Percentiles rank a stretch among this genome's conserved stretches.
Conservation (phyloP, 2,888 invertebrate species). For the Sialis fuliginosa region DNA sequence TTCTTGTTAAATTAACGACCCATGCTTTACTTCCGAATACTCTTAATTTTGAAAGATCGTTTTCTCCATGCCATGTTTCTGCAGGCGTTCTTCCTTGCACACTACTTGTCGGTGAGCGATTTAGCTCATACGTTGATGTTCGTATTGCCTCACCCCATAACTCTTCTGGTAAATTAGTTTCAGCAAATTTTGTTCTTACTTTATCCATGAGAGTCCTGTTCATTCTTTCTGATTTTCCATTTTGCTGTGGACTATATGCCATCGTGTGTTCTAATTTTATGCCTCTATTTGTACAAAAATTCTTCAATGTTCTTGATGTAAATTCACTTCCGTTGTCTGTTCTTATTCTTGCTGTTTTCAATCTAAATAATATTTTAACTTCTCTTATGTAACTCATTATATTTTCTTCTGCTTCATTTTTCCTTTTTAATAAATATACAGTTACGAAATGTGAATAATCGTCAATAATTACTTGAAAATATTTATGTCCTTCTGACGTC, state of each 20-base stretch:
- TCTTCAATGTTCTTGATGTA: conserved; percentile 6
- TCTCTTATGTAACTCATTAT: conserved; percentile 5
- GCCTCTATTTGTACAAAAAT: conserved; percentile 8
- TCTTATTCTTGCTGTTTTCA: conserved; percentile 6
- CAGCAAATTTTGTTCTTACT: conserved; percentile 8
- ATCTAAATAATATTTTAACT: conserved; percentile 4
- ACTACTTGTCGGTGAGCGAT: conserved; percentile 4
- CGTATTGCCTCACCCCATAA: conserved; percentile 9
- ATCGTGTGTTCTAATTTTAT: conserved; percentile 7
- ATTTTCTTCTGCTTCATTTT: background rate
- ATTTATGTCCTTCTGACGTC: conserved; percentile 7
- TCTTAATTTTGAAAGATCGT: conserved; percentile 6
- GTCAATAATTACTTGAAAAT: conserved; percentile 9
- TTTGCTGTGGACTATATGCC: conserved; percentile 8
- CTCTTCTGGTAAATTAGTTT: conserved; percentile 6
- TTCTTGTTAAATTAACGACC: conserved; percentile 1
- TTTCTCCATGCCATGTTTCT: conserved; percentile 8
- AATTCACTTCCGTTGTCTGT: conserved; percentile 10
- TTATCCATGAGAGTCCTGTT: conserved; percentile 8
- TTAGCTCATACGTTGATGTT: conserved; percentile 6
- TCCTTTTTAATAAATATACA: conserved; percentile 3
- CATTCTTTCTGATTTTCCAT: conserved; percentile 9
- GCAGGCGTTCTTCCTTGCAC: conserved; percentile 5
- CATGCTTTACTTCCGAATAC: conserved; percentile 8
- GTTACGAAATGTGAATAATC: conserved; percentile 8